Evolutionary conservation across 2,113 vertebrate species (phyloP).

Genomic region (Bagarius yarrelli): DNA sequence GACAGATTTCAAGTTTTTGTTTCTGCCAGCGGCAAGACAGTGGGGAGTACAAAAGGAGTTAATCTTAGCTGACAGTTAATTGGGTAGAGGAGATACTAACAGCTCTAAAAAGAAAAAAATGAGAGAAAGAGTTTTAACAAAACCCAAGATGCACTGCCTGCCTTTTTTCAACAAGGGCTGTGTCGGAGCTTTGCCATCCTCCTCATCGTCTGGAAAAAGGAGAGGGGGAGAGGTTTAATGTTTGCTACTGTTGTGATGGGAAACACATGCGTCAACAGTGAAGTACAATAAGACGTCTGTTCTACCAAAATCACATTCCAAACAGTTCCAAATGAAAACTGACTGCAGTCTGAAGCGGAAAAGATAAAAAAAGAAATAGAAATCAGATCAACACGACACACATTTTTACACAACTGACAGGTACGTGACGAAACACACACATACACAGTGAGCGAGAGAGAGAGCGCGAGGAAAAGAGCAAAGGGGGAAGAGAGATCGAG

Average conservation of each 20-base stretch:
- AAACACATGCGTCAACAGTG: conserved; percentile 46
- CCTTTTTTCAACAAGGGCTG: conserved; percentile 99
- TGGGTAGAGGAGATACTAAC: conserved; percentile 34
- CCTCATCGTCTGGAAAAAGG: conserved; percentile 87
- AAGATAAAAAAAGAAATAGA: background rate
- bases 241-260: conserved; percentile 59
- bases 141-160: conserved; percentile 84
- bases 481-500: too few species aligned
- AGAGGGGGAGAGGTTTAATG: conserved; percentile 68
- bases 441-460: too few species aligned
- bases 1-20: conserved; percentile 1
- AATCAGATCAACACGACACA: background rate
- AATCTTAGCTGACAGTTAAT: conserved; percentile 45
- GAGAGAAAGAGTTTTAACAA: conserved; percentile 28
- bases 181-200: conserved; percentile 89
- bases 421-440: background rate
- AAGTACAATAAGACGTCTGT: conserved; percentile 44
- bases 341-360: background rate
- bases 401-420: background rate
- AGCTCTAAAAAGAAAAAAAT: conserved; percentile 36
- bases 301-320: conserved; percentile 14
- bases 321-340: conserved; percentile 3
- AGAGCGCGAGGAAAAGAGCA: too few species aligned
- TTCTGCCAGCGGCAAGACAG: conserved; percentile 25
- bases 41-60: background rate